Evolutionary conservation across 2,888 invertebrate genomes (phyloP).

Genomic region (Drosophila trichaetosa): DNA sequence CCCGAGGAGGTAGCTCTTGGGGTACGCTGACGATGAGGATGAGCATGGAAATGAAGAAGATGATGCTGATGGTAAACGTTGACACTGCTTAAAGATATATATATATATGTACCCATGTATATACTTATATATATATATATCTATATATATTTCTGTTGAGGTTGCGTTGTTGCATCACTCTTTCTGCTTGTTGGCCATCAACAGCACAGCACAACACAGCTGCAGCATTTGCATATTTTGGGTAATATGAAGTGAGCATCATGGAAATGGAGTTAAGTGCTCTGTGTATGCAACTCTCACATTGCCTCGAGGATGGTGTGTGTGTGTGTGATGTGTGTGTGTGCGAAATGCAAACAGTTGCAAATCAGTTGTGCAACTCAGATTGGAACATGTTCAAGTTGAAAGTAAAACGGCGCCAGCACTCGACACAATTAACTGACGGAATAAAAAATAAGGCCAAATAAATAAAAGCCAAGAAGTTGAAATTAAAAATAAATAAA

Average conservation of each 20-base stretch:
- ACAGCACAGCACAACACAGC: conserved; percentile 30
- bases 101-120: background rate
- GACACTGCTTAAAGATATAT: conserved; percentile 18
- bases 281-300: conserved; percentile 16
- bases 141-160: conserved; percentile 60
- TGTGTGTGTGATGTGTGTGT: background rate
- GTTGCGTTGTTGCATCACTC: conserved; percentile 62
- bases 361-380: conserved; percentile 45
- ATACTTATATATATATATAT: background rate
- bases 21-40: conserved; percentile 5
- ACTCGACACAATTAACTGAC: conserved; percentile 35
- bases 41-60: conserved; percentile 3
- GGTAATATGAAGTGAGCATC: conserved; percentile 34
- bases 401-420: conserved; percentile 39
- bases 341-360: conserved; percentile 45
- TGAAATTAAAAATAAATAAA: conserved; percentile 58
- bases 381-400: conserved; percentile 53
- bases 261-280: conserved; percentile 16
- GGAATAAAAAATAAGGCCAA: background rate
- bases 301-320: conserved; percentile 32
- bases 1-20: conserved; percentile 19
- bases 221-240: conserved; percentile 51
- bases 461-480: background rate
- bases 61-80: conserved; percentile 21
- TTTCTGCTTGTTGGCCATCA: conserved; percentile 42